Evolutionary conservation across 2,113 vertebrate genomes (phyloP).

Genomic region (Mirounga angustirostris): DNA sequence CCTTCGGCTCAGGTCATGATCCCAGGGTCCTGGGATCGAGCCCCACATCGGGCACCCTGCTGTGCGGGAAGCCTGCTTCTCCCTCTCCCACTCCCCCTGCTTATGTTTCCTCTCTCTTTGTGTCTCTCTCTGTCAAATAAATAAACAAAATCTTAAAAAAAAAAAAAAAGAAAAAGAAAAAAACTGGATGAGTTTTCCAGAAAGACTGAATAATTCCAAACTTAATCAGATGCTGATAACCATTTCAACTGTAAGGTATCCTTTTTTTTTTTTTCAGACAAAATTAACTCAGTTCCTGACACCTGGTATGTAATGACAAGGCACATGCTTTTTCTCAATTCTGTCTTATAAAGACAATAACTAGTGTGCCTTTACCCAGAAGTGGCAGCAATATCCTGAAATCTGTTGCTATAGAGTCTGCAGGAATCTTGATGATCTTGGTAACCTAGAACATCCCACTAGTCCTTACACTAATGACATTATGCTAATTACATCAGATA

Average conservation of each 20-base stretch:
- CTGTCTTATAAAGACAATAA: background rate
- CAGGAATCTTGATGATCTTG: background rate
- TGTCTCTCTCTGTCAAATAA: no score
- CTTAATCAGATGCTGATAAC: background rate
- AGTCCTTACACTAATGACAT: background rate
- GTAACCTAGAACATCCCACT: background rate
- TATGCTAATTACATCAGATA: background rate
- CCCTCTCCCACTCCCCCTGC: no score
- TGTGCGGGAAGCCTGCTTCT: no score
- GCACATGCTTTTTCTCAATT: background rate
- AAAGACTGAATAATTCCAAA: constrained; percentile 5
- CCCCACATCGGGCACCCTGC: no score
- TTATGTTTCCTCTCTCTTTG: no score
- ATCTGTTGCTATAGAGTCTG: no score
- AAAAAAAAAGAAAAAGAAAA: background rate
- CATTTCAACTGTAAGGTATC: background rate
- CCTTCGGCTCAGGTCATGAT: no score
- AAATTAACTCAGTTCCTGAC: background rate
- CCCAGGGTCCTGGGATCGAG: no score
- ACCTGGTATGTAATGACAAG: background rate
- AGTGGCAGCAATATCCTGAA: background rate
- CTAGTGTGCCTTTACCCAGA: background rate
- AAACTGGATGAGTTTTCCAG: background rate
- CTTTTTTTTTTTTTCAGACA: background rate
- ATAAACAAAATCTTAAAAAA: no score